phyloP scores from a whole-genome alignment of 2,888 invertebrate species.

The Cyaniris semiargus region DNA sequence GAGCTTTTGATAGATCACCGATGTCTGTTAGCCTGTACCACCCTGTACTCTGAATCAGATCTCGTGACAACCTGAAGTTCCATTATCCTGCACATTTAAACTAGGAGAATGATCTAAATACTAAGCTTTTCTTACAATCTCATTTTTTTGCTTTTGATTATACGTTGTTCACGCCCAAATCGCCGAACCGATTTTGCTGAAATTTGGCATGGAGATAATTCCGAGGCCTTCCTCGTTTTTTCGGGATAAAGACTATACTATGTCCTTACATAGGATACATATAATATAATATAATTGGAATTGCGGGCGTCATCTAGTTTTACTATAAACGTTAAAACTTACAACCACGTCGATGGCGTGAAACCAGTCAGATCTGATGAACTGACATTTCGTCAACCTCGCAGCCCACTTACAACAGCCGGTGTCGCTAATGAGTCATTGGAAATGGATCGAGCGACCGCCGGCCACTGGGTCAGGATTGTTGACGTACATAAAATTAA shows the following conservation, averaged over 20 bases:
- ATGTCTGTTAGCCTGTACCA: background rate
- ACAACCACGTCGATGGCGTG: background rate
- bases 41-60: background rate
- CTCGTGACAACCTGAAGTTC: background rate
- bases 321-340: background rate
- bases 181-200: too few species aligned
- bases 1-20: slow-evolving; percentile 20
- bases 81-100: background rate
- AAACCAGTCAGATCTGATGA: background rate
- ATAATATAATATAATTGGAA: too few species aligned
- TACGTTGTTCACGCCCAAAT: too few species aligned
- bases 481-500: slow-evolving; percentile 23
- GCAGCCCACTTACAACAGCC: background rate
- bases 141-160: background rate
- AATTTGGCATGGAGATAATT: too few species aligned
- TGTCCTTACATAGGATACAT: too few species aligned
- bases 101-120: background rate
- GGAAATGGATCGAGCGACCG: slow-evolving; percentile 3
- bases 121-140: background rate
- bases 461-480: background rate
- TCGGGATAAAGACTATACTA: too few species aligned
- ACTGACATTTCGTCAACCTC: background rate
- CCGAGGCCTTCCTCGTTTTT: too few species aligned
- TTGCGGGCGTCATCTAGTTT: too few species aligned
- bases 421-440: slow-evolving; percentile 21